Percentiles rank a stretch among this genome's conserved stretches.
Conservation (phyloP, 2,113 vertebrate genomes). For the Actinemys pallida region DNA sequence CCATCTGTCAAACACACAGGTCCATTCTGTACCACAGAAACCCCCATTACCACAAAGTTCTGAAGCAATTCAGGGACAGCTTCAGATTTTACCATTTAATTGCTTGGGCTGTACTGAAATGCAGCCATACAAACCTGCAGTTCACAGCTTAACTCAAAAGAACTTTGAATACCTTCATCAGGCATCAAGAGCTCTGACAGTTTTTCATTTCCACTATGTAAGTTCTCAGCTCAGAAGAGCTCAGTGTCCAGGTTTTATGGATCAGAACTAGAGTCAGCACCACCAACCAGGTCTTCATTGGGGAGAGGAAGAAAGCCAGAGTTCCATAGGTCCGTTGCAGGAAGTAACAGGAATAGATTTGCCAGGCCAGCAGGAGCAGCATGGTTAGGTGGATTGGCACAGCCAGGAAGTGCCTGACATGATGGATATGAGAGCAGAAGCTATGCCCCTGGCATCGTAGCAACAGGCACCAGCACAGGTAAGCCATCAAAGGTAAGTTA, state of each 20-base stretch:
- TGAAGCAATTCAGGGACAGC: not conserved
- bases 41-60: not conserved
- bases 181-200: slow-evolving; percentile 80
- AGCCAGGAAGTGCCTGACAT: slow-evolving; percentile 65
- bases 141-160: not conserved
- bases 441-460: slow-evolving; percentile 87
- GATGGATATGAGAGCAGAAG: slow-evolving; percentile 87
- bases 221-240: slow-evolving; percentile 72
- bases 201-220: slow-evolving; percentile 83
- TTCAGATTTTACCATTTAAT: not conserved
- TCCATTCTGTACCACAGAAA: not conserved
- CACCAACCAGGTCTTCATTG: slow-evolving; percentile 90
- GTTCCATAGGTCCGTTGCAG: slow-evolving; percentile 90
- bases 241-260: slow-evolving; percentile 86
- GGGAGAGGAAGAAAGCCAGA: slow-evolving; percentile 90
- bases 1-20: not conserved
- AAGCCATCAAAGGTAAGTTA: slow-evolving; percentile 92
- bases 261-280: slow-evolving; percentile 82
- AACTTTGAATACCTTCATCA: not conserved
- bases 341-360: slow-evolving; percentile 91
- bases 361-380: slow-evolving; percentile 90
- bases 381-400: slow-evolving; percentile 83
- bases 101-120: not conserved
- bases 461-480: slow-evolving; percentile 94
- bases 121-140: not conserved